phyloP scores from a whole-genome alignment of 1,140 invertebrate genomes.

The Halotydeus destructor region DNA sequence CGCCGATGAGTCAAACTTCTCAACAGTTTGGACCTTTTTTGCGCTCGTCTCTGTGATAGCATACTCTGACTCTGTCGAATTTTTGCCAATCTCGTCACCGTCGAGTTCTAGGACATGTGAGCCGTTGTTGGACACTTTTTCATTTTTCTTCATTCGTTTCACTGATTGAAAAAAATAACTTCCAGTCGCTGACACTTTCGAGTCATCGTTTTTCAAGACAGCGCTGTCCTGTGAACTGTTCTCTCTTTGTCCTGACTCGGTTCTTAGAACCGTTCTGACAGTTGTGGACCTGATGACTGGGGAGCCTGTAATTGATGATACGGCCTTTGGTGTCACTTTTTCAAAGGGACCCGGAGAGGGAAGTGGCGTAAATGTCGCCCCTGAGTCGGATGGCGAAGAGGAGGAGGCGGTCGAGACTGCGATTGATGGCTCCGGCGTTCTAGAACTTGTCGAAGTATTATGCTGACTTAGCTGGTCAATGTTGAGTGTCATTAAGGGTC shows the following conservation, averaged over 20 bases:
- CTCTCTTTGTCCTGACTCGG: background rate
- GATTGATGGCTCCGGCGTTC: background rate
- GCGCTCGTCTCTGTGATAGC: too few species aligned
- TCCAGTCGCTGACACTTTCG: too few species aligned
- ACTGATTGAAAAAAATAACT: too few species aligned
- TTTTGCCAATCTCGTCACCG: too few species aligned
- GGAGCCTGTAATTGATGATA: background rate
- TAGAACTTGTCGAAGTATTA: background rate
- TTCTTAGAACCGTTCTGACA: background rate
- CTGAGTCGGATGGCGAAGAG: background rate
- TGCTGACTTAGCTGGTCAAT: background rate
- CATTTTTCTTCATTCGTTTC: too few species aligned
- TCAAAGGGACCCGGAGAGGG: background rate
- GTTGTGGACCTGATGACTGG: background rate
- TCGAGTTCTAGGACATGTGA: too few species aligned
- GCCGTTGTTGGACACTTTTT: too few species aligned
- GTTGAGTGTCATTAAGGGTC: background rate
- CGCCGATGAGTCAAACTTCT: too few species aligned
- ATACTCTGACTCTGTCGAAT: too few species aligned
- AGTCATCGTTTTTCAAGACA: too few species aligned
- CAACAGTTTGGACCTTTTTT: too few species aligned
- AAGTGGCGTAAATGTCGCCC: background rate
- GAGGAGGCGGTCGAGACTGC: background rate
- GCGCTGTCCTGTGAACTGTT: too few species aligned
- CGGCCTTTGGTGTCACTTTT: background rate